These are phyloP conservation scores for Atrina japonica DNA, from an alignment of 2,888 invertebrate genomes.

Conservation along the genomic window DNA sequence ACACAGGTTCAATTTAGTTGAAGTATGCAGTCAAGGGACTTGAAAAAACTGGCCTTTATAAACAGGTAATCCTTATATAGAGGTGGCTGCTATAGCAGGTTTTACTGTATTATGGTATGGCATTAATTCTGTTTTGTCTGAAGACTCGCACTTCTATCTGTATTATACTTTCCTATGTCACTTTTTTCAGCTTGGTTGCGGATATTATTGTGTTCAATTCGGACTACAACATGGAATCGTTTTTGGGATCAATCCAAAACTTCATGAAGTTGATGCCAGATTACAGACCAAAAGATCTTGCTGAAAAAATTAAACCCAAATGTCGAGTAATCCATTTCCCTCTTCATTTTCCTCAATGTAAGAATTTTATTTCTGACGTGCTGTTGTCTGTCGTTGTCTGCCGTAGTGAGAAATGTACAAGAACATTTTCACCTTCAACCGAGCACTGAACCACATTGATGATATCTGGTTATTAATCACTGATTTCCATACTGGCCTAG, in stretches of 20 bases:
- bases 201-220: slow-evolving; percentile 88
- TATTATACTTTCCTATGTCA: too few relatives aligned
- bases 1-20: too few relatives aligned
- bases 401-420: background rate
- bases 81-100: too few relatives aligned
- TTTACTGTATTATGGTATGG: too few relatives aligned
- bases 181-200: slow-evolving; percentile 85
- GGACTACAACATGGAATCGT: slow-evolving; percentile 86
- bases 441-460: too few relatives aligned
- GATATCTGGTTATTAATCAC: too few relatives aligned
- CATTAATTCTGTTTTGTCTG: too few relatives aligned
- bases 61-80: too few relatives aligned
- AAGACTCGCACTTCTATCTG: too few relatives aligned
- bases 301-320: slow-evolving; percentile 83
- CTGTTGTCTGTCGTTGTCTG: background rate
- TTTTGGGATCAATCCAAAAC: slow-evolving; percentile 84
- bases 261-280: slow-evolving; percentile 87
- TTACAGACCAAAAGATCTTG: slow-evolving; percentile 83
- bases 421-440: background rate
- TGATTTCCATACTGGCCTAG: too few relatives aligned
- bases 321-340: slow-evolving; percentile 86
- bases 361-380: background rate
- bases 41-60: too few relatives aligned
- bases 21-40: too few relatives aligned
- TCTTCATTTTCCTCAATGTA: slow-evolving; percentile 78